Base-by-base conservation (phyloP, 1,140 invertebrate species). In the Fopius arisanus region DNA sequence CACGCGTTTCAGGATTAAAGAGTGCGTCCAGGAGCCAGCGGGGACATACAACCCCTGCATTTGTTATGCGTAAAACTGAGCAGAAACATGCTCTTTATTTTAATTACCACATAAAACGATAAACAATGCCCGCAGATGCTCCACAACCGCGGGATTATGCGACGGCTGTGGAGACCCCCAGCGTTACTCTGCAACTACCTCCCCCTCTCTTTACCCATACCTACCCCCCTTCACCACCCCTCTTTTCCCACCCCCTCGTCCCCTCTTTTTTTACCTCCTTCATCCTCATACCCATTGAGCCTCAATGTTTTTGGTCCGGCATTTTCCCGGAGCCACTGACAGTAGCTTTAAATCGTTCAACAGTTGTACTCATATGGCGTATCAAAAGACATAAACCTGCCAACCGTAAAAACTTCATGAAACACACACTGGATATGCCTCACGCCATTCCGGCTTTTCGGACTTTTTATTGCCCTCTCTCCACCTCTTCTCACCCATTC, bases 91-190 rank as follows among this genome's bases (percentile, higher is more conserved):
- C 80, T 83, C 77, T 83, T 84, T 80, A 80, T 77, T 86, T 84
- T 85, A 82, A 82, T 83, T 80, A 81, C 79, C 77, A 76, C 79
- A 79, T 83, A 81, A 82, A 84, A 82, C 62, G 77, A 83, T 80
- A 79, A 82, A 83, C 77, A 82, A 82, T 83, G 79, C 63, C 75
- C 70, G 72, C 76, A 79, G 78, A 78, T 80, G 77, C 65, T 76
- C 68, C 14, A 28, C 41, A 51, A 78, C 73, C 62, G 48, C 71
- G 51, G 69, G 73, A 76, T 74, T 75, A 76, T 66, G 71, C 69
- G 74, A 31, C 65, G 37, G 31, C 28, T 67, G 33, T 67, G 37
- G 33, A 48, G 33, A 26, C 59, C 33, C 14, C 12, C 19, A 59
- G 28, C 66, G 14, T 70, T 70, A 70, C 29, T 12, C 26, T 21